phyloP scores from a whole-genome alignment of 2,113 vertebrate species.

The Ceuthmochares aereus region DNA sequence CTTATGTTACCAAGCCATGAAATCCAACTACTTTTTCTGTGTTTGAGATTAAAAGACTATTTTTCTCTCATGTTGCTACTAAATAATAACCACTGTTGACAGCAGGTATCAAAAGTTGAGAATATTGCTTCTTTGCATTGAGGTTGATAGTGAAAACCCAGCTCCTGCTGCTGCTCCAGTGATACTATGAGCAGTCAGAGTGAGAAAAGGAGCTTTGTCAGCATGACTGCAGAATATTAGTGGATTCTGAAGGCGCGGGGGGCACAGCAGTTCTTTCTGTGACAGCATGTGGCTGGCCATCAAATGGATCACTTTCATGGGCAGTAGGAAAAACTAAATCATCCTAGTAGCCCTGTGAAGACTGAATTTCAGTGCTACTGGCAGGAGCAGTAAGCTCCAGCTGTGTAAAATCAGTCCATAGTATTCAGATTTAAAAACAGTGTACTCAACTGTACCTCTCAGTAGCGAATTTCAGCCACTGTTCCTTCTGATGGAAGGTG shows the following conservation, averaged over 20 bases:
- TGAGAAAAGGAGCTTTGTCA: background rate
- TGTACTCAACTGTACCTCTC: background rate
- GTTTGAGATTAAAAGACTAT: background rate
- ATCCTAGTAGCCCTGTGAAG: background rate
- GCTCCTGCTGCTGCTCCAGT: background rate
- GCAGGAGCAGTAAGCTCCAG: background rate
- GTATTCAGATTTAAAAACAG: background rate
- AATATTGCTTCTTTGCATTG: background rate
- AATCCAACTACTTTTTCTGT: background rate
- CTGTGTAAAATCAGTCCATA: background rate
- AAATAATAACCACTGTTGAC: background rate
- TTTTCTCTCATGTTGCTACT: background rate
- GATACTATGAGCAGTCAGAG: rapidly evolving
- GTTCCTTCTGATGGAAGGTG: background rate
- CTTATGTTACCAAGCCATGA: background rate
- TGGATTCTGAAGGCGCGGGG: background rate
- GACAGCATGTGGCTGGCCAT: background rate
- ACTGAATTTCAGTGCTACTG: background rate
- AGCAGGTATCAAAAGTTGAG: background rate
- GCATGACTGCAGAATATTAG: rapidly evolving
- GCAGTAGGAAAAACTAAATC: background rate
- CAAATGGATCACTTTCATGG: background rate
- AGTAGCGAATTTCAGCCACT: background rate
- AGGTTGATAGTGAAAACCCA: background rate
- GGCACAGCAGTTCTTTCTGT: background rate